A percentile compares a stretch with the other conserved stretches of the same genome.
Conservation (phyloP, 1,140 invertebrate genomes). For the Halyomorpha halys region DNA sequence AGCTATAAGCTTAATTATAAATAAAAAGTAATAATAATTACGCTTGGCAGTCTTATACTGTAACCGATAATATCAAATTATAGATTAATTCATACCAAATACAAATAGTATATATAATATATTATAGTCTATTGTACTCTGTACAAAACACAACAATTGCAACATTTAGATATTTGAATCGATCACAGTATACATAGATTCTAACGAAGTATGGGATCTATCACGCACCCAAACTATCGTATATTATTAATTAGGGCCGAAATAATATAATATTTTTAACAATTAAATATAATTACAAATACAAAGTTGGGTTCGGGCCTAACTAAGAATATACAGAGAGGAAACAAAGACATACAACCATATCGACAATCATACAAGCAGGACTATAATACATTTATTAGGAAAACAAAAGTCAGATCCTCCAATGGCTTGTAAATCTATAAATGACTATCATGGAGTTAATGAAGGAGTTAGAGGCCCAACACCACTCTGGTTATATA, state of each 20-base stretch:
- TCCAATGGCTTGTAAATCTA: constrained; percentile 28
- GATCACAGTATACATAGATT: constrained; percentile 29
- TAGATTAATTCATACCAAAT: constrained; percentile 11
- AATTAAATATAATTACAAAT: constrained; percentile 23
- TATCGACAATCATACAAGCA: constrained; percentile 11
- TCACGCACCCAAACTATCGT: constrained; percentile 15
- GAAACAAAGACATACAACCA: not conserved
- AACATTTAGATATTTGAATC: constrained; percentile 18
- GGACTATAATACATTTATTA: constrained; percentile 28
- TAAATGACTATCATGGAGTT: constrained; percentile 13
- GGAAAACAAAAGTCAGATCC: constrained; percentile 28
- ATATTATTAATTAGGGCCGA: constrained; percentile 23
- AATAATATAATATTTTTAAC: constrained; percentile 27
- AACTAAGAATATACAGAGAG: constrained; percentile 29
- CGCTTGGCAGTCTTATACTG: constrained; percentile 30
- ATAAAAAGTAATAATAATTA: constrained; percentile 22
- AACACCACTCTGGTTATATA: constrained; percentile 6
- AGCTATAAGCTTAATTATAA: constrained; percentile 28
- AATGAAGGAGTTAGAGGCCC: constrained; percentile 15
- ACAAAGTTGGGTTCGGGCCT: constrained; percentile 23
- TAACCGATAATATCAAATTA: constrained; percentile 25
- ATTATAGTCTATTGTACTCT: constrained; percentile 13
- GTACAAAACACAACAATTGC: constrained; percentile 12
- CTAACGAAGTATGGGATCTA: constrained; percentile 24
- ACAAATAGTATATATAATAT: constrained; percentile 21